These are phyloP conservation scores for Gadus macrocephalus DNA, from an alignment of 2,113 vertebrate genomes.

Conservation along the genomic window DNA sequence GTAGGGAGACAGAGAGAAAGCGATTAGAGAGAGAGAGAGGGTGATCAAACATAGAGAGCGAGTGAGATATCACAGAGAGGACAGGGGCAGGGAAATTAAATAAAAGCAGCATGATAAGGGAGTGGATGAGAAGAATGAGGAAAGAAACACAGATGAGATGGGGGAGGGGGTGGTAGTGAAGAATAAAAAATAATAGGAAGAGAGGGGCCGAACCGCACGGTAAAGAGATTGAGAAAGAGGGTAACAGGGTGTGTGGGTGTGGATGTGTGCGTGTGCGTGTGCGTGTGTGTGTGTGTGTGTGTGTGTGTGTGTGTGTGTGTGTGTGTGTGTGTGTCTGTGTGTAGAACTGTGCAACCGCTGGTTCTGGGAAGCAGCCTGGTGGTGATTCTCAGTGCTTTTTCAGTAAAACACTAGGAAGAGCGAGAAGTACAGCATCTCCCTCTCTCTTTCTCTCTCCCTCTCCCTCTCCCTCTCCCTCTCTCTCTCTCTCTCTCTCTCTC, in stretches of 20 bases:
- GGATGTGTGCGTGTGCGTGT: not conserved
- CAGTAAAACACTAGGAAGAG: no score
- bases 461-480: no score
- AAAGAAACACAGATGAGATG: no score
- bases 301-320: not conserved
- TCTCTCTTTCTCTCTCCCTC: no score
- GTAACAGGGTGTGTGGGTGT: not conserved
- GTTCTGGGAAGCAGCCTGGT: no score
- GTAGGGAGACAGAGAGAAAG: not conserved
- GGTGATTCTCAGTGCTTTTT: not conserved
- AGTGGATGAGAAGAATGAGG: no score
- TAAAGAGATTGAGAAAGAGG: not conserved
- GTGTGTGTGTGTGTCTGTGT: not conserved
- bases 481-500: no score
- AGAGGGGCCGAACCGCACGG: not conserved
- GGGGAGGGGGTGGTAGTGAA: not conserved
- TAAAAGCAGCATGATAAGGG: no score
- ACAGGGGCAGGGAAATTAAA: no score
- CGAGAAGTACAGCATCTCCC: no score
- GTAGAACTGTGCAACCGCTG: not conserved
- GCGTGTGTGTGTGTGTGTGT: not conserved
- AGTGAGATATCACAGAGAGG: not conserved
- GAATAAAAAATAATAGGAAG: not conserved
- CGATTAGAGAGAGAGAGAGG: not conserved
- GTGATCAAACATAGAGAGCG: not conserved